Evolutionary conservation across 2,113 vertebrate species (phyloP).

Genomic region (Scytalopus superciliaris): DNA sequence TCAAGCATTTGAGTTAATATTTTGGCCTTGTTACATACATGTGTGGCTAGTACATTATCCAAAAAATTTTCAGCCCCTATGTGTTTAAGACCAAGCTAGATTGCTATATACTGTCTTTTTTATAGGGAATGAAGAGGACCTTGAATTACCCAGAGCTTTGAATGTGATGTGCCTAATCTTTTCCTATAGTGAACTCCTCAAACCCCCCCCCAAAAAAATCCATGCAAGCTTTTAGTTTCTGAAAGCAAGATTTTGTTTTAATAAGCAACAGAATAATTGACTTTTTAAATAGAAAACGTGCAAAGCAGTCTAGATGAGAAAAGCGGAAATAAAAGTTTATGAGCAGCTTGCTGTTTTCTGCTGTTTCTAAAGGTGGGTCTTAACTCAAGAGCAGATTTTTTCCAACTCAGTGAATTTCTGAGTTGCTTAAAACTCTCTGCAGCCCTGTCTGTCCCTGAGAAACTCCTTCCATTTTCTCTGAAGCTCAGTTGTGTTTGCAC

Average conservation of each 20-base stretch:
- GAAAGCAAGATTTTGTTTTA: not conserved
- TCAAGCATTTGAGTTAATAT: not conserved
- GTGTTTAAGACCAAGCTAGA: not conserved
- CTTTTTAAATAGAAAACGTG: not conserved
- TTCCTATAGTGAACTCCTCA: not conserved
- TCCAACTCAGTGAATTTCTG: not conserved
- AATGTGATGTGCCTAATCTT: not conserved
- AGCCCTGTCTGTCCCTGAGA: not conserved
- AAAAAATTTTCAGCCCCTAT: not conserved
- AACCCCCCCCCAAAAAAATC: not conserved
- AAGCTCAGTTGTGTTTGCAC: not conserved
- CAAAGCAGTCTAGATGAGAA: not conserved
- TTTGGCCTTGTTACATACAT: not conserved
- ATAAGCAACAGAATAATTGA: not conserved
- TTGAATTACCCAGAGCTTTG: not conserved
- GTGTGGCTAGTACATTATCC: not conserved
- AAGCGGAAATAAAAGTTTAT: not conserved
- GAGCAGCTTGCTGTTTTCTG: not conserved
- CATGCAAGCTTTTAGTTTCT: not conserved
- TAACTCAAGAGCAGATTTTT: not conserved
- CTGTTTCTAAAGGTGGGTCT: not conserved
- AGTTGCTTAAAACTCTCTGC: not conserved
- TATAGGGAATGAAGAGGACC: not conserved
- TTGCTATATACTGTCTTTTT: not conserved
- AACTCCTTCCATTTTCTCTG: not conserved